Percentiles rank a stretch among this genome's conserved stretches.
These are phyloP conservation scores for Nylanderia fulva DNA, from an alignment of 1,140 invertebrate species.

Conservation along the genomic window DNA sequence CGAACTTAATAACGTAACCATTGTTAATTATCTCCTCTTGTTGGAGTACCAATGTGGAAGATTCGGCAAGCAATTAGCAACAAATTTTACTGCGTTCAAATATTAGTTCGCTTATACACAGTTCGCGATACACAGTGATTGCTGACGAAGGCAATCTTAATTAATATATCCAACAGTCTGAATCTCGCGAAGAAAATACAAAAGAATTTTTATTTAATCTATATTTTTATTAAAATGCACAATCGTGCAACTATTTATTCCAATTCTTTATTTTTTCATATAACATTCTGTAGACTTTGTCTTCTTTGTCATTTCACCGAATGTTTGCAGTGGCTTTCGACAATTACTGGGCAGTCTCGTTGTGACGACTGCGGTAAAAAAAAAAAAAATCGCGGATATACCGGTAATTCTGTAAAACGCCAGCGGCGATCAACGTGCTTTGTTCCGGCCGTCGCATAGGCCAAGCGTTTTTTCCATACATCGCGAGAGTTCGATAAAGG, in stretches of 20 bases:
- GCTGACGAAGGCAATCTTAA: constrained; percentile 26
- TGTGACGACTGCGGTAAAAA: neutral
- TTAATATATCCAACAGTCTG: neutral
- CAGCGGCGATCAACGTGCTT: constrained; percentile 8
- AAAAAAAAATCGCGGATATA: neutral
- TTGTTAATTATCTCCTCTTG: neutral
- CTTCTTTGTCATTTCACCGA: neutral
- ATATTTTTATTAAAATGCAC: neutral
- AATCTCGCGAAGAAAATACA: constrained; percentile 2
- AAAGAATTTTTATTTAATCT: neutral
- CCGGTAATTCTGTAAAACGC: constrained; percentile 4
- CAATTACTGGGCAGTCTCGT: constrained; percentile 14
- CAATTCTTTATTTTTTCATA: neutral
- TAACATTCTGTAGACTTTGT: too few species aligned
- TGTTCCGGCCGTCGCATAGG: neutral
- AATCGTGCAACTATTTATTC: neutral
- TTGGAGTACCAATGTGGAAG: neutral
- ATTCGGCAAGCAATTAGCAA: constrained; percentile 25
- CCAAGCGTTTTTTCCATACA: constrained; percentile 10
- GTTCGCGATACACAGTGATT: neutral
- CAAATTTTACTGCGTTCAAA: constrained; percentile 30
- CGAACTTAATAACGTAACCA: neutral
- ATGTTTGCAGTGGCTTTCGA: constrained; percentile 12
- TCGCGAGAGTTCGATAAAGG: constrained; percentile 44
- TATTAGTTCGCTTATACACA: constrained; percentile 35